Conservation (phyloP, 2,113 vertebrate genomes). For the Fukomys damarensis region DNA sequence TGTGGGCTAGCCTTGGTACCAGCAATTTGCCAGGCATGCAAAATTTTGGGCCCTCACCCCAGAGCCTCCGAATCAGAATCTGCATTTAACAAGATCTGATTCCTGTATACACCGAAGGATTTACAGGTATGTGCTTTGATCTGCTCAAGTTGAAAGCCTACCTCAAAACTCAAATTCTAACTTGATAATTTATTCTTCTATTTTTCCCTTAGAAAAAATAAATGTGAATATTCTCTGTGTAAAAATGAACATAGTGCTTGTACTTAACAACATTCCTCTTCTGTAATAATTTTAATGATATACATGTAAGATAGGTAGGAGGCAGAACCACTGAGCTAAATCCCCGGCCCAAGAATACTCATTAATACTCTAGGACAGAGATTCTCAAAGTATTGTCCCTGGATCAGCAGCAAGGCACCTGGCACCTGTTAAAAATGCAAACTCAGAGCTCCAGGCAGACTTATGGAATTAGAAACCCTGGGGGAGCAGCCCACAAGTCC, state of each 20-base stretch:
- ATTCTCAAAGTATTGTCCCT: background rate
- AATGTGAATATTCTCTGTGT: background rate
- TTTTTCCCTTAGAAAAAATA: slow-evolving; percentile 5
- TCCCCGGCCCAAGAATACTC: too few species aligned
- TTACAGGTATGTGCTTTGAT: background rate
- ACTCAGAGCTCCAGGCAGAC: background rate
- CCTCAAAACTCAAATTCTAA: background rate
- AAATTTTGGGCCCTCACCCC: background rate
- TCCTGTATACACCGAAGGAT: background rate
- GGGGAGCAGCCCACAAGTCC: background rate
- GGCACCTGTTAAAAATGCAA: background rate
- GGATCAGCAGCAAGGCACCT: background rate
- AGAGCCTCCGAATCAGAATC: background rate
- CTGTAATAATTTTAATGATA: background rate
- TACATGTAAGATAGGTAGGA: too few species aligned
- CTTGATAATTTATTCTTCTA: background rate
- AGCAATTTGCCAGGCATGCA: background rate
- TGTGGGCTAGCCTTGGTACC: background rate
- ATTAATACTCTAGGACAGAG: background rate
- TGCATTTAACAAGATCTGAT: background rate
- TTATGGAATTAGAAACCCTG: background rate
- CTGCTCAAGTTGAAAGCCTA: background rate
- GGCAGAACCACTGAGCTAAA: too few species aligned
- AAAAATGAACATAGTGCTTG: background rate
- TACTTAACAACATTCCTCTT: background rate